Conservation (phyloP, 1,140 invertebrate genomes). For the Drosophila yakuba region DNA sequence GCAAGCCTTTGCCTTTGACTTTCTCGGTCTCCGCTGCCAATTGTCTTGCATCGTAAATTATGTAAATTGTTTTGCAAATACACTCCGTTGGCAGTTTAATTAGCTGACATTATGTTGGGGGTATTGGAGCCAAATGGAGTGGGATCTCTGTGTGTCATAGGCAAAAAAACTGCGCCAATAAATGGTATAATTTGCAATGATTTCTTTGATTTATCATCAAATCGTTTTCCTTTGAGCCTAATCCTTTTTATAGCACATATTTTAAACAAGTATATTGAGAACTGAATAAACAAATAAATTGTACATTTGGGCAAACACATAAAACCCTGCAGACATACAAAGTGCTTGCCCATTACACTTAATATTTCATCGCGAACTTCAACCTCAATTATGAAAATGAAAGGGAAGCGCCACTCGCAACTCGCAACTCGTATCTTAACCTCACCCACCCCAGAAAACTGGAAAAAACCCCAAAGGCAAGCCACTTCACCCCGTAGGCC, state of each 20-base stretch:
- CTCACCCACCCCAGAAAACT: background rate
- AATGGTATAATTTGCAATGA: no score
- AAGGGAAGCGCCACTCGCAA: constrained; percentile 4
- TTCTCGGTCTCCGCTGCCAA: constrained; percentile 20
- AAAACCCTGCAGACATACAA: background rate
- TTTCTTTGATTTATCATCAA: no score
- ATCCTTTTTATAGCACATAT: no score
- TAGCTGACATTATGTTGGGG: constrained; percentile 36
- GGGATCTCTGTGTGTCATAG: constrained; percentile 26
- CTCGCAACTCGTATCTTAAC: no score
- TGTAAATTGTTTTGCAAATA: constrained; percentile 65
- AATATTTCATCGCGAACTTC: constrained; percentile 41
- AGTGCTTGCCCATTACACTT: constrained; percentile 13
- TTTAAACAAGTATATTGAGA: no score
- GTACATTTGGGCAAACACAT: constrained; percentile 1
- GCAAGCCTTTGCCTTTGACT: constrained; percentile 17
- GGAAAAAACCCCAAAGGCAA: background rate
- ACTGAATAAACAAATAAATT: constrained; percentile 8
- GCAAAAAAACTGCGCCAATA: background rate
- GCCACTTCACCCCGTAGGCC: constrained; percentile 26
- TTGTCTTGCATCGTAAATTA: constrained; percentile 70
- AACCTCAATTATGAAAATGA: constrained; percentile 48
- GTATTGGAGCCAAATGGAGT: background rate
- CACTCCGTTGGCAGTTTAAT: constrained; percentile 62
- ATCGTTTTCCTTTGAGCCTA: no score